phyloP scores from a whole-genome alignment of 2,113 vertebrate genomes.

The Cavia porcellus region DNA sequence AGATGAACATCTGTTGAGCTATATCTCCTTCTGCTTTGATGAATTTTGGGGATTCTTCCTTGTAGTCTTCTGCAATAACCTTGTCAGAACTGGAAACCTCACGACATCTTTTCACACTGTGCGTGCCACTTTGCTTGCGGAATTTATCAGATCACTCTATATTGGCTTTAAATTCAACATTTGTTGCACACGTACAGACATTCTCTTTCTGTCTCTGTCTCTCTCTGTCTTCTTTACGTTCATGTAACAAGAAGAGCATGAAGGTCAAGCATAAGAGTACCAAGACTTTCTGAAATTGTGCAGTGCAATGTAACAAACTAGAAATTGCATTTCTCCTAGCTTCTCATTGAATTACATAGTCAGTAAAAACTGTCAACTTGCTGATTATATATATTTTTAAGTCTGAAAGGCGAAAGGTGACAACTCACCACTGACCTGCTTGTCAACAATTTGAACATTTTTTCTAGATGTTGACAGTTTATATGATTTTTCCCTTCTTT shows the following conservation, averaged over 20 bases:
- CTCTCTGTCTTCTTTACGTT: neutral
- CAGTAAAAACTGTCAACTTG: slow-evolving; percentile 57
- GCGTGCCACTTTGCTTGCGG: neutral
- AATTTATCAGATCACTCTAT: neutral
- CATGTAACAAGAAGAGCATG: neutral
- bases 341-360: slow-evolving; percentile 58
- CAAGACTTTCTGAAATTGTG: slow-evolving; percentile 52
- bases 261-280: slow-evolving; percentile 22
- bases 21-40: neutral
- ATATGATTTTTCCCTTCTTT: slow-evolving; percentile 27
- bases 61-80: neutral
- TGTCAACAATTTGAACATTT: slow-evolving; percentile 61
- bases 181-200: neutral
- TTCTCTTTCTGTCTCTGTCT: neutral
- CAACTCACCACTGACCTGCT: slow-evolving; percentile 38
- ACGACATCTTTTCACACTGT: neutral
- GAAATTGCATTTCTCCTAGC: slow-evolving; percentile 28
- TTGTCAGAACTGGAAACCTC: neutral
- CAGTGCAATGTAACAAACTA: slow-evolving; percentile 46
- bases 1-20: neutral
- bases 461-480: slow-evolving; percentile 58
- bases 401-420: slow-evolving; percentile 68
- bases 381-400: slow-evolving; percentile 73
- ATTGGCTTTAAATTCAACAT: neutral
- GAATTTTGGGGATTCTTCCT: neutral